Base-by-base conservation (phyloP, 1,140 invertebrate genomes). In the Gerris buenoi region DNA sequence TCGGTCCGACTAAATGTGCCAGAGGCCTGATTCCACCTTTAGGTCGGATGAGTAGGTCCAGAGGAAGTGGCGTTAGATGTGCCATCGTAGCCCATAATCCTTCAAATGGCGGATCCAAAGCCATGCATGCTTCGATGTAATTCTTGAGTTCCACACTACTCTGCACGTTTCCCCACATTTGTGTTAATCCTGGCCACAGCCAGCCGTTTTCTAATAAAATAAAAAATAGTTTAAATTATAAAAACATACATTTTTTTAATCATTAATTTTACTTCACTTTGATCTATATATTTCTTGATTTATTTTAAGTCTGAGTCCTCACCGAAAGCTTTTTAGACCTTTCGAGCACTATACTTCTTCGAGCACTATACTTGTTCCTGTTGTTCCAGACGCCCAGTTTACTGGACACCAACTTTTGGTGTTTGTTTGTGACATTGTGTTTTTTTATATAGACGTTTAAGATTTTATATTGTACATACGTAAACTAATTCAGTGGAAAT, bases 31-130 rank as follows among this genome's bases (percentile, higher is more conserved):
- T 74, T 10, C 86, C 87, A 5, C 84, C 65, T 25, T 80, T 77
- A 2, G 80, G 73, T 57, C 81, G 77, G 61, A 89, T 81, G 10
- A 90, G 76, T 56, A 90, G 79, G 67, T 89, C 87, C 33, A 86
- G 75, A 0, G 85, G 79, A 22, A 80, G 81, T 1, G 88, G 88
- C 0, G 90, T 91, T 27, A 89, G 80, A 76, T 91, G 88, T 0
- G 88, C 88, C 89, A 91, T 91, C 1, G 86, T 83, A 0, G 88
- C 87, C 83, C 86, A 88, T 26, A 88, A 73, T 76, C 78, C 60
- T 74, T 76, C 25, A 75, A 76, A 69, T 64, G 72, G 64, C 67
- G 65, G 63, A 68, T 73, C 29, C 70, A 74, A 70, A 74, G 76
- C 46, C 69, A 85, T 78, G 1, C 78, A 74, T 15, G 75, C 73